These are phyloP conservation scores for Xestia xanthographa DNA, from an alignment of 2,888 invertebrate species.

Conservation along the genomic window DNA sequence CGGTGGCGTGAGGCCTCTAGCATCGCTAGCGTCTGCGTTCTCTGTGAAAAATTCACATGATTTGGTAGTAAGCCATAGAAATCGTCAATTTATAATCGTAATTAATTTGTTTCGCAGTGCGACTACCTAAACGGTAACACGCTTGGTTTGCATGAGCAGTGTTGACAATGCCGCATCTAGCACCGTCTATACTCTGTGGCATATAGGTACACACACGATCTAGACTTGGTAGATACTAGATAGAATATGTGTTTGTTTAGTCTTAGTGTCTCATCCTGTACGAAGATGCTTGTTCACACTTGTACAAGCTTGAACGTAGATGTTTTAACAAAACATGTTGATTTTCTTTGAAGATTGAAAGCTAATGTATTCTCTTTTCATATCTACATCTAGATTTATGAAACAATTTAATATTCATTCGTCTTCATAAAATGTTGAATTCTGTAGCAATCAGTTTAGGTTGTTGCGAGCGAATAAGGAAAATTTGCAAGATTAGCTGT, in stretches of 20 bases:
- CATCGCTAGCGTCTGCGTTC: too few species aligned
- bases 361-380: not conserved
- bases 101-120: not conserved
- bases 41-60: too few species aligned
- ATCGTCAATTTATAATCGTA: too few species aligned
- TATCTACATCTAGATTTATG: not conserved
- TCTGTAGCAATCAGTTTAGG: not conserved
- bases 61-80: too few species aligned
- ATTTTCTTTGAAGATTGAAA: not conserved
- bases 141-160: not conserved
- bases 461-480: not conserved
- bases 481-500: not conserved
- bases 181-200: not conserved
- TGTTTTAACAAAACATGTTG: not conserved
- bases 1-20: too few species aligned
- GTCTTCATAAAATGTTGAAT: not conserved
- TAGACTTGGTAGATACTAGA: not conserved
- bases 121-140: not conserved
- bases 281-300: not conserved
- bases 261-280: constrained; percentile 12
- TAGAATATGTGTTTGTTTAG: constrained; percentile 28
- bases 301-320: not conserved
- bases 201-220: not conserved
- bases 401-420: not conserved
- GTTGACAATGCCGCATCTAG: not conserved